phyloP scores from a whole-genome alignment of 2,888 invertebrate species.

The Pachymerium ferrugineum region DNA sequence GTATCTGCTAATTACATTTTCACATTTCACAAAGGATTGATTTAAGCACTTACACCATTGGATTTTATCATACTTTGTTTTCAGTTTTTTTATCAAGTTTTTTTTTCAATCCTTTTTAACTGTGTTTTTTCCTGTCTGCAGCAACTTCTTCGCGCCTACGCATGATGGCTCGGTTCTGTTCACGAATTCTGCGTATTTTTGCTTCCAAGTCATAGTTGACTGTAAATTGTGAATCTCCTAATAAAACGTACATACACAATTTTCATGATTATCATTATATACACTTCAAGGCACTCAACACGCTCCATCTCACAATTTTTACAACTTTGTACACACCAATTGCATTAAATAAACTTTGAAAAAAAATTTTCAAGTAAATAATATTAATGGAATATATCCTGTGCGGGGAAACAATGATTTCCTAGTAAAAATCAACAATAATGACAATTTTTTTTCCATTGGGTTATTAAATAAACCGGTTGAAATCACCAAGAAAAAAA shows the following conservation, averaged over 20 bases:
- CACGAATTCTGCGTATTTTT: conserved; percentile 33
- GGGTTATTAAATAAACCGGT: no score
- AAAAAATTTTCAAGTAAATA: not conserved
- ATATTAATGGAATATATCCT: not conserved
- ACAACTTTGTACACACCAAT: not conserved
- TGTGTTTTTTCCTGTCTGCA: conserved; percentile 29
- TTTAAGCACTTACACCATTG: not conserved
- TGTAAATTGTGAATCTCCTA: not conserved
- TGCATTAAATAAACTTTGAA: not conserved
- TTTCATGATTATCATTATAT: not conserved
- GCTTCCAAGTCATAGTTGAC: conserved; percentile 28
- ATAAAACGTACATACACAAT: conserved; percentile 27
- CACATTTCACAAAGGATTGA: conserved; percentile 1
- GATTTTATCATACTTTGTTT: not conserved
- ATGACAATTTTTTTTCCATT: no score
- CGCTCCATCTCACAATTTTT: conserved; percentile 1
- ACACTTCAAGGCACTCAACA: not conserved
- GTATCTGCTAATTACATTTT: not conserved
- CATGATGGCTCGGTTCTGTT: conserved; percentile 28
- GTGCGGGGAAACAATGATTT: no score
- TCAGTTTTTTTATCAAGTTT: not conserved
- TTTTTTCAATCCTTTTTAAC: conserved; percentile 8
- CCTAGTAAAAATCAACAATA: no score
- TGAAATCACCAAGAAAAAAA: no score
- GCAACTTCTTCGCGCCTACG: conserved; percentile 27